These are phyloP conservation scores for Pandemis heparana DNA, from an alignment of 2,888 invertebrate species.

Conservation along the genomic window DNA sequence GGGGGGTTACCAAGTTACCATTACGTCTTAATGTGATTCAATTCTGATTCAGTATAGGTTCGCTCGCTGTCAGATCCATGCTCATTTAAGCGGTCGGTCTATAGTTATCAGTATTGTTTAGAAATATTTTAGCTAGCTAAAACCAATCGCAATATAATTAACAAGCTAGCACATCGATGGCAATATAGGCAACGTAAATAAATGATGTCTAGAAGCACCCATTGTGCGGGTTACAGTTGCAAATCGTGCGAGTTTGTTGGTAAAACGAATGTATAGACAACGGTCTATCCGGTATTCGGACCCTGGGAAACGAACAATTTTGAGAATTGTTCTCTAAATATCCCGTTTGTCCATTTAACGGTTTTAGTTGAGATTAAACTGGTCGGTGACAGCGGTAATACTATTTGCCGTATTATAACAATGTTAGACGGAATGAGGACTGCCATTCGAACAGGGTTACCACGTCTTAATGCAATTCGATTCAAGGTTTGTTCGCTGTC, in stretches of 20 bases:
- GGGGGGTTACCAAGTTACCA: no score
- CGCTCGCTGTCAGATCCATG: no score
- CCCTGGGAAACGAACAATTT: constrained; percentile 55
- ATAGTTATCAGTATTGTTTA: no score
- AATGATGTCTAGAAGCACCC: constrained; percentile 66
- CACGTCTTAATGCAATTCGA: no score
- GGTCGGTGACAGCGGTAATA: constrained; percentile 22
- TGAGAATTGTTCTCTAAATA: constrained; percentile 50
- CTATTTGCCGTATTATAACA: background rate
- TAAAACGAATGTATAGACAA: constrained; percentile 52
- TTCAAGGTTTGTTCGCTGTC: no score
- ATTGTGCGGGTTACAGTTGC: constrained; percentile 62
- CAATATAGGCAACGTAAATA: constrained; percentile 59
- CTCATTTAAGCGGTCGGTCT: no score
- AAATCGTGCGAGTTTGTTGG: constrained; percentile 51
- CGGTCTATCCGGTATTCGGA: constrained; percentile 45
- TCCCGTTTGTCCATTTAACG: constrained; percentile 41
- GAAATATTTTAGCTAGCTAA: background rate
- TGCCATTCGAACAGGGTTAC: no score
- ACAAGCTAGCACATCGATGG: constrained; percentile 42
- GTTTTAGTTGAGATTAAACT: constrained; percentile 22
- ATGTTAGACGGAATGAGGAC: background rate
- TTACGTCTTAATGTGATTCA: no score
- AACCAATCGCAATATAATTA: constrained; percentile 26
- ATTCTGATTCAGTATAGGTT: no score